These are phyloP conservation scores for Drosophila leonis DNA, from an alignment of 2,888 invertebrate species.

Conservation along the genomic window DNA sequence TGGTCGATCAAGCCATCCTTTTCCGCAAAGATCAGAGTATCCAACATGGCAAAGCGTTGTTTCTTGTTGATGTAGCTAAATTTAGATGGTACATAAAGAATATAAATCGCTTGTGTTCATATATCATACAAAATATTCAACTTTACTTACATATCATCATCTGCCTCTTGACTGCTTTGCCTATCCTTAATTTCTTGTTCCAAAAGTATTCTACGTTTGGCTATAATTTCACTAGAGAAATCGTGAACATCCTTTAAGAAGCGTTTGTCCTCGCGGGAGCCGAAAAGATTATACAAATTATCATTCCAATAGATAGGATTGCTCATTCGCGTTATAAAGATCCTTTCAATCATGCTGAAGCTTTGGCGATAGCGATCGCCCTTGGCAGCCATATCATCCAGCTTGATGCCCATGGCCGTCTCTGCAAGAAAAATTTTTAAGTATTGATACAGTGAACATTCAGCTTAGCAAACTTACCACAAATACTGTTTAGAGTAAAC, in stretches of 20 bases:
- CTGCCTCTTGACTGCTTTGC: conserved; percentile 11
- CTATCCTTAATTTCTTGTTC: conserved; percentile 37
- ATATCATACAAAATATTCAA: not conserved
- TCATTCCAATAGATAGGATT: conserved; percentile 69
- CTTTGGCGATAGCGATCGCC: conserved; percentile 74
- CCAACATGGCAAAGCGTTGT: conserved; percentile 80
- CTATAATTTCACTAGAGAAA: conserved; percentile 80
- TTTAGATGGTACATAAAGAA: not conserved
- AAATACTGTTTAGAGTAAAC: conserved; percentile 80
- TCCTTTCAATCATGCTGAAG: conserved; percentile 70
- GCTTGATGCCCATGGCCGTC: conserved; percentile 78
- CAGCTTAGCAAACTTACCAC: conserved; percentile 55
- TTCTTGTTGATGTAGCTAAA: conserved; percentile 64
- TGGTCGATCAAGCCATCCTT: conserved; percentile 77
- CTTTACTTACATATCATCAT: conserved; percentile 51
- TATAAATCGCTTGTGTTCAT: not conserved
- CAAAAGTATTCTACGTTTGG: conserved; percentile 69
- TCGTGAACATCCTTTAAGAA: conserved; percentile 66
- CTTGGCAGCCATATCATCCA: conserved; percentile 75
- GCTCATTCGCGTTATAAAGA: conserved; percentile 63
- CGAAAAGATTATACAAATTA: conserved; percentile 55
- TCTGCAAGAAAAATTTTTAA: conserved; percentile 54
- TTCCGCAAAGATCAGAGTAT: conserved; percentile 74
- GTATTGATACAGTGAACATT: not conserved
- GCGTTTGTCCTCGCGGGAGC: conserved; percentile 46